Base-by-base conservation (phyloP, 2,113 vertebrate species). In the Cyprinodon tularosa region DNA sequence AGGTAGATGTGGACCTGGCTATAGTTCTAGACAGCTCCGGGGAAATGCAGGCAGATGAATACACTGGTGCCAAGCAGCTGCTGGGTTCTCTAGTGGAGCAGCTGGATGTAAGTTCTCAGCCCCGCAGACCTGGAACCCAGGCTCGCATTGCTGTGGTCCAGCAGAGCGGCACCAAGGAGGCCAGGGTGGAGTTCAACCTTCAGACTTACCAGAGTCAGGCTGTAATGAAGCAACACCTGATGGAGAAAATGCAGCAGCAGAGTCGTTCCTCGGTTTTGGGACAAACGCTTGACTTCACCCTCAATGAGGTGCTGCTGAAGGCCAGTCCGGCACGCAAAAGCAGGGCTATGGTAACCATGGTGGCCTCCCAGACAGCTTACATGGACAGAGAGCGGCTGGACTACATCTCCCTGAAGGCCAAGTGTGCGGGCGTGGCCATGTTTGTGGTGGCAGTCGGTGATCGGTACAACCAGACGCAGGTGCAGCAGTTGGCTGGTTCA, bases 21-120 rank as follows among this genome's bases (percentile, higher is more conserved):
- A 81, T 96, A 53, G 42, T 97, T 75, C 66, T 96, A 81, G 97
- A 98, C 48, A 74, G 95, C 68, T 97, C 97, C 74, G 74, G 11
- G 6, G 87, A 91, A 62, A 38, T 97, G 5, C 83, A 86, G 48
- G 71, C 85, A 0, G 91, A 95, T 1, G 76, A 94, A 44, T 97
- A 94, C 84, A 68, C 79, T 0, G 90, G 88, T 0, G 80, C 89
- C 8, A 94, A 95, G 88, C 73, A 93, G 76, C 94, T 98, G 37
- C 88, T 97, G 79, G 93, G 87, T 12, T 88, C 83, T 0, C 77
- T 94, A 81, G 74, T 97, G 2, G 91, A 96, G 14, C 89, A 95
- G 75, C 87, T 98, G 72, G 89, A 84, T 0, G 10, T 97, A 82
- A 94, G 95, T 39, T 61, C 82, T 0, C 87, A 92, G 71, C 95